phyloP scores from a whole-genome alignment of 2,888 invertebrate species.

The Caenorhabditis becei region DNA sequence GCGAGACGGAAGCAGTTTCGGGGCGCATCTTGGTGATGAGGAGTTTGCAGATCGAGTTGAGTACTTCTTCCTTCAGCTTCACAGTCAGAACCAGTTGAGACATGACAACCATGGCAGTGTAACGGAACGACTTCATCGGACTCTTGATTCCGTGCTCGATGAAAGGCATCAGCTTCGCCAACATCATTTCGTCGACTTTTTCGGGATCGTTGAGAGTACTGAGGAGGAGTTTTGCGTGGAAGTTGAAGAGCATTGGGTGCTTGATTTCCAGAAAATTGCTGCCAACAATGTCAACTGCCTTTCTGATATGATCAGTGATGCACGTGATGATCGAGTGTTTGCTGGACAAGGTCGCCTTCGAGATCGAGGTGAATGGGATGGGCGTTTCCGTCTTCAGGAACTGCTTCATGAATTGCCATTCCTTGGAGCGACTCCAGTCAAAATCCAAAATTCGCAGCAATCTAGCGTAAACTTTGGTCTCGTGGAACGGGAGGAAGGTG shows the following conservation, averaged over 20 bases:
- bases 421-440: conserved; percentile 78
- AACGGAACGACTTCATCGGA: conserved; percentile 64
- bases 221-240: conserved; percentile 88
- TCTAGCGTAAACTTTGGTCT: conserved; percentile 91
- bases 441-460: conserved; percentile 88
- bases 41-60: conserved; percentile 71
- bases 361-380: conserved; percentile 72
- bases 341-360: conserved; percentile 65
- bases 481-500: conserved; percentile 93
- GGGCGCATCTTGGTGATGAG: conserved; percentile 74
- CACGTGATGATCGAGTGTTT: conserved; percentile 65
- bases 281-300: conserved; percentile 64
- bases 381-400: conserved; percentile 68
- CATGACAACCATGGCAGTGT: conserved; percentile 70
- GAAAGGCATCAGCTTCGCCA: conserved; percentile 82
- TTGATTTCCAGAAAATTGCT: conserved; percentile 64
- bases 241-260: conserved; percentile 88
- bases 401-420: conserved; percentile 82
- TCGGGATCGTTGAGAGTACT: conserved; percentile 86
- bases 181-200: conserved; percentile 85
- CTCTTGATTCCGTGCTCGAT: conserved; percentile 76
- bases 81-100: conserved; percentile 73
- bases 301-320: conserved; percentile 65
- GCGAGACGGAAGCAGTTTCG: conserved; percentile 59
- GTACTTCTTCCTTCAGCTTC: conserved; percentile 68